A percentile compares a stretch with the other conserved stretches of the same genome.
Conservation (phyloP, 2,113 vertebrate species). For the Cettia cetti region DNA sequence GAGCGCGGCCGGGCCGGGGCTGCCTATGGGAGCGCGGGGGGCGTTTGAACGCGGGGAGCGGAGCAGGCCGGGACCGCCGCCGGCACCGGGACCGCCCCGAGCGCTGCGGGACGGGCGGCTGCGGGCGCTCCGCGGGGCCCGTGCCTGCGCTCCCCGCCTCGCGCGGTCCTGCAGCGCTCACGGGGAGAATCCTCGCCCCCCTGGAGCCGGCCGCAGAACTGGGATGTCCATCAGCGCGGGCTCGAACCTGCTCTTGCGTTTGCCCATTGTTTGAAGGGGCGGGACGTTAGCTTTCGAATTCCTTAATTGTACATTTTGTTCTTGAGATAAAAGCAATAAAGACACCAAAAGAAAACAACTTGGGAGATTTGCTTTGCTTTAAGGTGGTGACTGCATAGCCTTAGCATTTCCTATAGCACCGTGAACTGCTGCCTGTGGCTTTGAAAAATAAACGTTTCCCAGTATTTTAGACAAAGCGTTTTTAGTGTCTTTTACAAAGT, state of each 20-base stretch:
- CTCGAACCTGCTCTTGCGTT: not conserved
- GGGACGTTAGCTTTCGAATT: not conserved
- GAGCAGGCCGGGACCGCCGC: not conserved
- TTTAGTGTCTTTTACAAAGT: not conserved
- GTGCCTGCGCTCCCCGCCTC: too few species aligned
- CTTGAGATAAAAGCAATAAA: conserved; percentile 35
- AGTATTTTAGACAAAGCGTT: not conserved
- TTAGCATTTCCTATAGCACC: not conserved
- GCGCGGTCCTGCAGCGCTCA: not conserved
- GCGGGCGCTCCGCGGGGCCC: not conserved
- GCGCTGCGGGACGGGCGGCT: not conserved
- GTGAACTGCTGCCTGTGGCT: not conserved
- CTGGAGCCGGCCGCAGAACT: not conserved
- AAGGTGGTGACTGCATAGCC: not conserved
- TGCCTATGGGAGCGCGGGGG: too few species aligned
- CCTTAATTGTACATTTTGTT: conserved; percentile 18
- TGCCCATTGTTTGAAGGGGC: conserved; percentile 10
- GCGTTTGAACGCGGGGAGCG: not conserved
- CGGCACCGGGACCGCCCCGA: not conserved
- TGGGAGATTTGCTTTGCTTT: not conserved
- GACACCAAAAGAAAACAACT: not conserved
- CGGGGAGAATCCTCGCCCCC: not conserved
- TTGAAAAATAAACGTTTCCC: not conserved
- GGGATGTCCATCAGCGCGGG: not conserved
- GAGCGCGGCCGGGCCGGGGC: too few species aligned